A percentile compares a stretch with the other conserved stretches of the same genome.
phyloP scores from a whole-genome alignment of 2,797 vertebrate genomes.

The Diceros bicornis region DNA sequence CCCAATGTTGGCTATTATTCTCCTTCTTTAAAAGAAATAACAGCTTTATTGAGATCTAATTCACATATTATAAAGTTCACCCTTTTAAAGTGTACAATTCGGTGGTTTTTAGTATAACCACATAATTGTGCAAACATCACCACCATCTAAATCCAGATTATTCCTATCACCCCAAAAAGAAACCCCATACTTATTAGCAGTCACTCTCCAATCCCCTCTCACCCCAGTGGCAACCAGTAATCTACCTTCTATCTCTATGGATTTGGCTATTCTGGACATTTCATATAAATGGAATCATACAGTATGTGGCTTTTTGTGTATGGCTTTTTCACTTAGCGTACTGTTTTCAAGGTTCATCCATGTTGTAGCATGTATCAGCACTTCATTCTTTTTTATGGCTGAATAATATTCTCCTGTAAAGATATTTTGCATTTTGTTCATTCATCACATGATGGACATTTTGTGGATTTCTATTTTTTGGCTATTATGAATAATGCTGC shows the following conservation, averaged over 20 bases:
- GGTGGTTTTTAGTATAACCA: constrained; percentile 24
- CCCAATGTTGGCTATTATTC: constrained; percentile 14
- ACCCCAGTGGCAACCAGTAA: neutral
- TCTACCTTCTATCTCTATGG: constrained; percentile 10
- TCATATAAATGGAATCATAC: constrained; percentile 33
- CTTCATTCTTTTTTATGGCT: neutral
- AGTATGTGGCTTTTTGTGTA: neutral
- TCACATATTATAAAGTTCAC: constrained; percentile 16
- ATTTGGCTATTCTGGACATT: neutral
- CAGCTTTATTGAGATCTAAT: neutral
- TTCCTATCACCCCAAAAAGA: neutral
- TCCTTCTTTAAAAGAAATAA: neutral
- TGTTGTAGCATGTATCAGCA: neutral
- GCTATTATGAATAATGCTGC: neutral
- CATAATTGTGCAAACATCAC: neutral
- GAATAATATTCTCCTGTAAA: neutral
- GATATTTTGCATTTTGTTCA: neutral
- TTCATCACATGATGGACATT: neutral
- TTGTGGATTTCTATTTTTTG: neutral
- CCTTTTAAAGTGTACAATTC: neutral
- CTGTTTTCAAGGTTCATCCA: constrained; percentile 17
- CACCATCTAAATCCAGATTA: constrained; percentile 12
- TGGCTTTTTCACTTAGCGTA: constrained; percentile 35
- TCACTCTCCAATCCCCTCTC: neutral
- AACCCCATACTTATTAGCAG: neutral